phyloP scores from a whole-genome alignment of 2,113 vertebrate species.

The Chrysochloris asiatica region DNA sequence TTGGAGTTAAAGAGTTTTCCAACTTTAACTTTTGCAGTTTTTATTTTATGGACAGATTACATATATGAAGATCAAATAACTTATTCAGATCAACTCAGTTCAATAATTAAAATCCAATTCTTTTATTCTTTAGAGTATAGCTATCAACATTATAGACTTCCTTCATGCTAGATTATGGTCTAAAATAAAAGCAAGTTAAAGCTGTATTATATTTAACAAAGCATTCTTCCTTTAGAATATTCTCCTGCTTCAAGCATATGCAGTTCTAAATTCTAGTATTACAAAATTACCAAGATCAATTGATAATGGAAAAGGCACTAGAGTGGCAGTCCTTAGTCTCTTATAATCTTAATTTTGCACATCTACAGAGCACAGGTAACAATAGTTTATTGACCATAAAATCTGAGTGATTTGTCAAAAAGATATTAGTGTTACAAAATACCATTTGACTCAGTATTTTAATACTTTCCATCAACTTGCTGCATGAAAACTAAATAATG shows the following conservation, averaged over 20 bases:
- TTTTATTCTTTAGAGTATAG: slow-evolving; percentile 5
- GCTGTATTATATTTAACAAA: not conserved
- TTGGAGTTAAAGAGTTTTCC: not conserved
- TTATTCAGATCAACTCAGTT: not conserved
- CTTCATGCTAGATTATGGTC: not conserved
- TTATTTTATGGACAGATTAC: slow-evolving; percentile 6
- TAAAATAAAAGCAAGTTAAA: slow-evolving; percentile 23
- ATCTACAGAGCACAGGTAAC: slow-evolving; percentile 55
- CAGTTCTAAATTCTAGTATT: slow-evolving; percentile 47
- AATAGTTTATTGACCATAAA: slow-evolving; percentile 74
- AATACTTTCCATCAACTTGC: not conserved
- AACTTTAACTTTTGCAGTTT: not conserved
- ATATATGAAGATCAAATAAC: not conserved
- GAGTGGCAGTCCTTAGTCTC: slow-evolving; percentile 22
- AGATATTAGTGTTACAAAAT: slow-evolving; percentile 60
- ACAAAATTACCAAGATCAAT: slow-evolving; percentile 39
- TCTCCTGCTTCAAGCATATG: not conserved
- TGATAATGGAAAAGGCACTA: slow-evolving; percentile 45
- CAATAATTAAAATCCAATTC: not conserved
- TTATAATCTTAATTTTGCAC: slow-evolving; percentile 59
- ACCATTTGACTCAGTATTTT: slow-evolving; percentile 46
- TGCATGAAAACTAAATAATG: slow-evolving; percentile 42
- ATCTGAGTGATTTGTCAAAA: slow-evolving; percentile 67
- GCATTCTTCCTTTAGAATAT: not conserved
- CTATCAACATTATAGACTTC: not conserved